These are phyloP conservation scores for Formica selysi DNA, from an alignment of 1,140 invertebrate species.

Conservation along the genomic window DNA sequence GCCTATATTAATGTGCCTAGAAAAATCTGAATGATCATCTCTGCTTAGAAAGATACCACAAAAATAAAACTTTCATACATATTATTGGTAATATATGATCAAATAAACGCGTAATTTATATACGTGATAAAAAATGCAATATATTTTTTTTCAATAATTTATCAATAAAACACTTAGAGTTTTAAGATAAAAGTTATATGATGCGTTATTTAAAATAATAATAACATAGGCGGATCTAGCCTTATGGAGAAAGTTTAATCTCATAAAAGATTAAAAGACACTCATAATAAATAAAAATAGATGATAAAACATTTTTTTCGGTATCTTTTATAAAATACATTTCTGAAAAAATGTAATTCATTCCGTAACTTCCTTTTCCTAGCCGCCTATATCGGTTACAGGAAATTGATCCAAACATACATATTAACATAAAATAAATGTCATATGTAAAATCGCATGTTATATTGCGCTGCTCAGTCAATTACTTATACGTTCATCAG, in stretches of 20 bases:
- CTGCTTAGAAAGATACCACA: not conserved
- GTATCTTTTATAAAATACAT: conserved; percentile 3
- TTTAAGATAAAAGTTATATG: not conserved
- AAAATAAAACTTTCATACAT: conserved; percentile 15
- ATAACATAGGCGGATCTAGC: not conserved
- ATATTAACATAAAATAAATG: conserved; percentile 13
- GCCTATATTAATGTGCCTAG: too few species aligned
- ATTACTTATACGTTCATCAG: not conserved
- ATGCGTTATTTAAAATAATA: not conserved
- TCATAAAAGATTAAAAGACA: not conserved
- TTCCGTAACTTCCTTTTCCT: not conserved
- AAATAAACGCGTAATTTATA: not conserved
- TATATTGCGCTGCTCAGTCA: conserved; percentile 13
- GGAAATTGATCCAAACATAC: not conserved
- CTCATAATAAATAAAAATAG: not conserved
- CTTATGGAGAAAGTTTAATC: not conserved
- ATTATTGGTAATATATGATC: not conserved
- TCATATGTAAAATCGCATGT: not conserved
- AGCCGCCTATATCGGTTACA: not conserved
- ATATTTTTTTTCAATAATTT: not conserved
- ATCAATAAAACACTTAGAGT: not conserved
- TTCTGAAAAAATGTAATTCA: not conserved
- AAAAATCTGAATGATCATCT: not conserved
- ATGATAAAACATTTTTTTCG: not conserved
- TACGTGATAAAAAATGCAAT: conserved; percentile 11